phyloP scores from a whole-genome alignment of 2,888 invertebrate genomes.

The Lampropteryx suffumata region DNA sequence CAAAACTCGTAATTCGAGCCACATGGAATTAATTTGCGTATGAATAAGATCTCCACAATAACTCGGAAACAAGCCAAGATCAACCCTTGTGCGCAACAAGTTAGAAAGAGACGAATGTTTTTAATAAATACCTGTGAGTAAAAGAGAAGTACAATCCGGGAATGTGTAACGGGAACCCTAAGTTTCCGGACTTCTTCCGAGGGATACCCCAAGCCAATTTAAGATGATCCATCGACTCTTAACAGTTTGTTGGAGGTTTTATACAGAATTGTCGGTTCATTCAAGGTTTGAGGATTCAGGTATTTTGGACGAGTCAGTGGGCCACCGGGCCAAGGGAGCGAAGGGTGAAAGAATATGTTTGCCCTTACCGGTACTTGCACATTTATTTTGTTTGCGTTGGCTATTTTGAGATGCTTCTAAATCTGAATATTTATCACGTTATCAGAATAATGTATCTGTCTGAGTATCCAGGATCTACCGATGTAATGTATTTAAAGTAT shows the following conservation, averaged over 20 bases:
- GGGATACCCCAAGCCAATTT: constrained; percentile 47
- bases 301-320: constrained; percentile 51
- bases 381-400: constrained; percentile 4
- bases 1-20: constrained; percentile 20
- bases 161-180: constrained; percentile 62
- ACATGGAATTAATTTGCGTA: constrained; percentile 51
- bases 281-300: constrained; percentile 42
- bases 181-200: constrained; percentile 68
- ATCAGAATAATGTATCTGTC: too few species aligned
- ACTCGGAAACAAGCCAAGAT: constrained; percentile 50
- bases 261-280: constrained; percentile 38
- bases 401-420: not conserved
- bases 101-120: constrained; percentile 44
- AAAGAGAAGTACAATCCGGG: constrained; percentile 46
- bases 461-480: too few species aligned
- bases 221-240: constrained; percentile 54
- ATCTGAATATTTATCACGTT: too few species aligned
- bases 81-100: constrained; percentile 58
- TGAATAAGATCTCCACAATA: constrained; percentile 47
- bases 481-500: too few species aligned
- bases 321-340: constrained; percentile 60
- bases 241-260: constrained; percentile 30
- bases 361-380: constrained; percentile 17
- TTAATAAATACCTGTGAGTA: constrained; percentile 25
- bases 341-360: constrained; percentile 44